Conservation (phyloP, 2,113 vertebrate genomes). For the Sminthopsis crassicaudata region DNA sequence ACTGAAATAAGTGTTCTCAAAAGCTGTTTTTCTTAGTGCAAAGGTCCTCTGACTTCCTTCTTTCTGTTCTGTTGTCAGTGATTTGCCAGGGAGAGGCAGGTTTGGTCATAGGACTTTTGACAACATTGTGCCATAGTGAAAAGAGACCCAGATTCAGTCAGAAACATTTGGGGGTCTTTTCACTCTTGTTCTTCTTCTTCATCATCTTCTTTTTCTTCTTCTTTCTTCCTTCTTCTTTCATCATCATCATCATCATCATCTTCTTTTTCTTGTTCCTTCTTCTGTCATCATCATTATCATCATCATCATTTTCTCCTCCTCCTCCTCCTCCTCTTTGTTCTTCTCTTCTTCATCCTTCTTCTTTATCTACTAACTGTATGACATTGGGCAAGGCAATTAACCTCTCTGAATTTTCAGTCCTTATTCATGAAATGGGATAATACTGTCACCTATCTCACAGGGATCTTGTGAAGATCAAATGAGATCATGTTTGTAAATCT, state of each 20-base stretch:
- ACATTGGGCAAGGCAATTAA: neutral
- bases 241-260: too few relatives aligned
- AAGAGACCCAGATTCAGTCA: neutral
- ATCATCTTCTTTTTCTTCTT: too few relatives aligned
- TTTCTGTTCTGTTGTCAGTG: neutral
- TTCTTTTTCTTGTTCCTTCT: too few relatives aligned
- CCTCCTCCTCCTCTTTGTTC: too few relatives aligned
- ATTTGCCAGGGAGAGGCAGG: neutral
- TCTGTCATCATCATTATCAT: too few relatives aligned
- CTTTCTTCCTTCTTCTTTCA: too few relatives aligned
- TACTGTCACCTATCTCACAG: neutral
- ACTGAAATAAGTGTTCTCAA: slow-evolving; percentile 34
- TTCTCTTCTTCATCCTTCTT: neutral
- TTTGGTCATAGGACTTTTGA: neutral
- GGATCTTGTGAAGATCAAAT: neutral
- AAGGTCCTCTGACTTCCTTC: neutral
- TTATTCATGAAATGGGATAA: neutral
- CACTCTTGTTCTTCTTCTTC: neutral
- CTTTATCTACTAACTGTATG: neutral
- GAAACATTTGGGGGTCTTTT: neutral
- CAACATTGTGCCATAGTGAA: neutral
- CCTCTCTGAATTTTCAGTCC: neutral
- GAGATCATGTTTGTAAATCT: neutral
- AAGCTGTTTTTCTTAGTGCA: neutral
- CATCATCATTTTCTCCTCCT: too few relatives aligned